Base-by-base conservation (phyloP, 2,113 vertebrate genomes). In the Cynocephalus volans region DNA sequence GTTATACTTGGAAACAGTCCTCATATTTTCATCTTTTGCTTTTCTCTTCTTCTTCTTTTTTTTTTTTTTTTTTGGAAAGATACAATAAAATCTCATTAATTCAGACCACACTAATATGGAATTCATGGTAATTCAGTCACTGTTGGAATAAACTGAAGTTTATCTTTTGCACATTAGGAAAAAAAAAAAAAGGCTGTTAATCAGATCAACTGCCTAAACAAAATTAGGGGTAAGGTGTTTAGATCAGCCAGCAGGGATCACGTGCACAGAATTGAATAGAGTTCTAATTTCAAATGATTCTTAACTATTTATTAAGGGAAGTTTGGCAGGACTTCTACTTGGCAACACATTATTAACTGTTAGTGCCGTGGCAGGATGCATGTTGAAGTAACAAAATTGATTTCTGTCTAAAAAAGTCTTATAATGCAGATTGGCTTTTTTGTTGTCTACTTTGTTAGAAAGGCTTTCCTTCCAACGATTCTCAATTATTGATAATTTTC, bases 251-350 rank as follows among this genome's bases (percentile, higher is more conserved):
- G 56, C 73, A 62, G 64, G 69, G 67, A 69, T 80, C 86, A 14
- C 89, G 88, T 75, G 64, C 77, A 54, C 28, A 31, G 76, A 96
- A 93, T 1, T 97, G 50, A 84, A 91, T 45, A 72, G 70, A 80
- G 87, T 79, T 95, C 83, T 93, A 69, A 82, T 93, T 96, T 90
- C 65, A 80, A 92, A 69, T 64, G 76, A 82, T 92, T 88, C 80
- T 80, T 69, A 93, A 88, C 90, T 92, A 85, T 92, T 97, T 90
- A 94, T 80, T 90, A 83, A 84, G 91, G 81, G 56, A 94, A 92
- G 88, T 93, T 62, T 87, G 96, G 89, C 92, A 87, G 79, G 56
- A 83, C 50, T 89, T 70, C 48, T 19, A 92, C 52, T 65, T 95
- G 95, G 93, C 70, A 90, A 62, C 26, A 19, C 75, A 69, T 76